Percentiles rank a stretch among this genome's conserved stretches.
Conservation (phyloP, 2,888 invertebrate species). For the Physocephala rufipes region DNA sequence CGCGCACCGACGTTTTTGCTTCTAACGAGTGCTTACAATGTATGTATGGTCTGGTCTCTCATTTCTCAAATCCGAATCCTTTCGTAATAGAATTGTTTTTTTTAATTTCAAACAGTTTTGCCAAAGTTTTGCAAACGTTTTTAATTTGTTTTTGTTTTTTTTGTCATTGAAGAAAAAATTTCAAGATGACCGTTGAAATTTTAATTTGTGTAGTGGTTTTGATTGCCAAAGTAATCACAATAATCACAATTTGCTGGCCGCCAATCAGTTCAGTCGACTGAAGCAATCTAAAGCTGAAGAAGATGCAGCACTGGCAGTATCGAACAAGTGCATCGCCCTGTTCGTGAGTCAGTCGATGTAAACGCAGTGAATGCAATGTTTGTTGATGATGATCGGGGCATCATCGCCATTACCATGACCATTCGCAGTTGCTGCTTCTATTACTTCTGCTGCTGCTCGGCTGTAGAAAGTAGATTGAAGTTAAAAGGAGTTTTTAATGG, state of each 20-base stretch:
- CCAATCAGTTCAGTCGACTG: slow-evolving; percentile 13
- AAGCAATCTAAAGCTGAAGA: slow-evolving; percentile 24
- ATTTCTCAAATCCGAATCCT: background rate
- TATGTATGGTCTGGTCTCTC: background rate
- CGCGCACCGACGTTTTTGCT: background rate
- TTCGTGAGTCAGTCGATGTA: background rate
- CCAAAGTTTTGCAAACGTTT: background rate
- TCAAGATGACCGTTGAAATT: no score
- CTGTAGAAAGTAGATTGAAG: slow-evolving; percentile 29
- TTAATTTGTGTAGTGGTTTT: no score
- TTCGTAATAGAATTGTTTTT: background rate
- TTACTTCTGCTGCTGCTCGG: background rate
- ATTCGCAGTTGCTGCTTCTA: no score
- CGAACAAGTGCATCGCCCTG: slow-evolving; percentile 23
- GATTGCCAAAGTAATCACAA: no score
- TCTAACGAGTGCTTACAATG: background rate
- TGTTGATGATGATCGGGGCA: no score
- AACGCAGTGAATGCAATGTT: background rate
- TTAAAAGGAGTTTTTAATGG: slow-evolving; percentile 28
- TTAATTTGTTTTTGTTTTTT: no score
- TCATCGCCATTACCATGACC: no score
- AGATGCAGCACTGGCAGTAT: slow-evolving; percentile 27
- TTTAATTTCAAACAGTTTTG: background rate
- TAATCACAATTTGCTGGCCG: background rate
- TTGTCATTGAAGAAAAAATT: no score